These are phyloP conservation scores for Hemithea aestivaria DNA, from an alignment of 2,888 invertebrate genomes.

Conservation along the genomic window DNA sequence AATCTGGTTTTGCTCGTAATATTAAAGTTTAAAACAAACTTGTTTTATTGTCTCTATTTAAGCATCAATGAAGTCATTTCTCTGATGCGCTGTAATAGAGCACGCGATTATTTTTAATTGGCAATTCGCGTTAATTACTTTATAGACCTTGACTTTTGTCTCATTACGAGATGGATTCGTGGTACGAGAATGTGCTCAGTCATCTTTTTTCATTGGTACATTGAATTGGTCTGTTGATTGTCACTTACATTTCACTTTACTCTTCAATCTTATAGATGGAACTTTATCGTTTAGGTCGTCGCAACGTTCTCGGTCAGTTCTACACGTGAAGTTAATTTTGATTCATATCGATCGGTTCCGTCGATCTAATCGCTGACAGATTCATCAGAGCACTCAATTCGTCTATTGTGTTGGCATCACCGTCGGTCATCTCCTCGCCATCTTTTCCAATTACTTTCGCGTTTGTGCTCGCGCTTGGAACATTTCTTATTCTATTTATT, in stretches of 20 bases:
- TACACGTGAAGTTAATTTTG: conserved; percentile 27
- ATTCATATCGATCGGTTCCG: conserved; percentile 23
- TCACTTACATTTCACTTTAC: too few relatives aligned
- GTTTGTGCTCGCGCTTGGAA: conserved; percentile 23
- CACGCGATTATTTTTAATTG: conserved; percentile 39
- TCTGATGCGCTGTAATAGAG: conserved; percentile 2
- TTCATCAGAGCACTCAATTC: conserved; percentile 31
- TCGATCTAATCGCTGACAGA: conserved; percentile 36
- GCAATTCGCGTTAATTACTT: conserved; percentile 52
- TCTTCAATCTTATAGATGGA: too few relatives aligned
- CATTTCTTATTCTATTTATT: conserved; percentile 29
- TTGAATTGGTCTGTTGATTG: conserved; percentile 9
- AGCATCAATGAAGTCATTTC: conserved; percentile 31
- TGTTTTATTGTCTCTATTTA: conserved; percentile 26
- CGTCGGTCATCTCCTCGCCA: conserved; percentile 33
- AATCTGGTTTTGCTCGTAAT: too few relatives aligned
- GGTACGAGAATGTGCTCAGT: too few relatives aligned
- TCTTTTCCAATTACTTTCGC: conserved; percentile 40
- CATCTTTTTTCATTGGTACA: conserved; percentile 23
- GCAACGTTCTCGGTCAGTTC: too few relatives aligned
- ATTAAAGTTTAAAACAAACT: too few relatives aligned
- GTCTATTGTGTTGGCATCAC: conserved; percentile 36
- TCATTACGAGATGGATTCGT: conserved; percentile 37
- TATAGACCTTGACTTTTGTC: conserved; percentile 45
- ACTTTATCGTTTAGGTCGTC: too few relatives aligned